A percentile compares a stretch with the other conserved stretches of the same genome.
These are phyloP conservation scores for Hymenochirus boettgeri DNA, from an alignment of 2,113 vertebrate genomes.

Conservation along the genomic window DNA sequence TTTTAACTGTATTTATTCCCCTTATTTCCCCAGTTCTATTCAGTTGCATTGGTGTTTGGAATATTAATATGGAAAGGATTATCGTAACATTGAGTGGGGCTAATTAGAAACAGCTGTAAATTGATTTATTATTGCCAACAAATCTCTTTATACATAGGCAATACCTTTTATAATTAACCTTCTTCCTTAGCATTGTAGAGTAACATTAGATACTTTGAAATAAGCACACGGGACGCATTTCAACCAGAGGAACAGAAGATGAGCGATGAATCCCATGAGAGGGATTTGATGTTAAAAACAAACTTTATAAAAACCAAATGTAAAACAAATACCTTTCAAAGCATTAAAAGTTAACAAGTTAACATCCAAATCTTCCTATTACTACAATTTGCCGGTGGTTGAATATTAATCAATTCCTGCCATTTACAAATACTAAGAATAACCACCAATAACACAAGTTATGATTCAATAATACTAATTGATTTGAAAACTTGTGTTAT, in stretches of 20 bases:
- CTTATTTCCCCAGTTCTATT: too few species aligned
- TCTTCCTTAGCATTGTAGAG: conserved; percentile 61
- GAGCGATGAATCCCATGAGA: conserved; percentile 50
- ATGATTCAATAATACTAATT: too few species aligned
- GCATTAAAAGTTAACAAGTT: conserved; percentile 51
- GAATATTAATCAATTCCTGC: too few species aligned
- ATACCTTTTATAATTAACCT: conserved; percentile 58
- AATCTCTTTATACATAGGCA: conserved; percentile 55
- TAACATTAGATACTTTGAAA: conserved; percentile 62
- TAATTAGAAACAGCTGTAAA: conserved; percentile 65
- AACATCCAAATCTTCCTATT: too few species aligned
- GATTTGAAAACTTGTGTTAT: too few species aligned
- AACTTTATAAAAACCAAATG: conserved; percentile 56
- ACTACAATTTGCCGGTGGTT: too few species aligned
- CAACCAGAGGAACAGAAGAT: conserved; percentile 46
- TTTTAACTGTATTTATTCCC: too few species aligned
- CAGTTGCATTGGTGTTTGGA: conserved; percentile 37
- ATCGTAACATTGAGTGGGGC: conserved; percentile 50
- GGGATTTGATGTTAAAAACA: conserved; percentile 60
- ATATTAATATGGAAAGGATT: conserved; percentile 66
- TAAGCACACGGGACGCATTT: conserved; percentile 56
- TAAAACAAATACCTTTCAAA: conserved; percentile 58
- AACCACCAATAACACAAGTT: too few species aligned
- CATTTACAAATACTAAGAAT: too few species aligned
- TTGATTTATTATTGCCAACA: conserved; percentile 60